phyloP scores from a whole-genome alignment of 64 coral and sea anemone species.

The Actinia equina region DNA sequence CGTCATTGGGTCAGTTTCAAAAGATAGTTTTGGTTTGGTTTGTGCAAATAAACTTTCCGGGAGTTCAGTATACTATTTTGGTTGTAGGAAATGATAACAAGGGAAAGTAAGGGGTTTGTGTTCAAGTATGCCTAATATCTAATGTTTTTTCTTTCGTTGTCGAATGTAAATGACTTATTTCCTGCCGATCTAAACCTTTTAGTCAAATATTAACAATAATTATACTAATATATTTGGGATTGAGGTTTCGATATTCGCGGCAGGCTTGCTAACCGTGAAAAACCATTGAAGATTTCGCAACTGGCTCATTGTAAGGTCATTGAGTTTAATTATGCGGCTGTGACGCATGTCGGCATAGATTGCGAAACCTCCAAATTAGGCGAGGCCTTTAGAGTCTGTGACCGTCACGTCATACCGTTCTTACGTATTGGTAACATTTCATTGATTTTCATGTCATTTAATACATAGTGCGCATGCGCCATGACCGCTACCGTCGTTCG shows the following conservation, averaged over 20 bases:
- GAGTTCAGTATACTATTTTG: too few species aligned
- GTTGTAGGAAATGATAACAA: too few species aligned
- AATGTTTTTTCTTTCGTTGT: too few species aligned
- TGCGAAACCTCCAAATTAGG: conserved; percentile 3
- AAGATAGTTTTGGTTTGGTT: too few species aligned
- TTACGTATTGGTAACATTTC: background rate
- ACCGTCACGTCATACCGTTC: background rate
- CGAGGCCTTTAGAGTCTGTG: background rate
- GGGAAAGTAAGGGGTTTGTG: too few species aligned
- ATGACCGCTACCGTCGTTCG: background rate
- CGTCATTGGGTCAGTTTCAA: too few species aligned
- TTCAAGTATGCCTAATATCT: too few species aligned
- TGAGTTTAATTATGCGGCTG: background rate
- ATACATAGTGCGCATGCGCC: background rate
- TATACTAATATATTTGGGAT: background rate
- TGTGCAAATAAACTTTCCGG: too few species aligned
- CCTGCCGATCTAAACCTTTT: background rate
- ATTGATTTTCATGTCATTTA: background rate
- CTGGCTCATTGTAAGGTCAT: background rate
- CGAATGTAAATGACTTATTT: too few species aligned
- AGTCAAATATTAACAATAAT: background rate
- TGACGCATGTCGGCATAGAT: background rate
- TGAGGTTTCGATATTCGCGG: background rate
- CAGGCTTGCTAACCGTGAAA: background rate
- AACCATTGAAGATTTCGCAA: background rate